These are phyloP conservation scores for Boleophthalmus pectinirostris DNA, from an alignment of 2,113 vertebrate species.

Conservation along the genomic window DNA sequence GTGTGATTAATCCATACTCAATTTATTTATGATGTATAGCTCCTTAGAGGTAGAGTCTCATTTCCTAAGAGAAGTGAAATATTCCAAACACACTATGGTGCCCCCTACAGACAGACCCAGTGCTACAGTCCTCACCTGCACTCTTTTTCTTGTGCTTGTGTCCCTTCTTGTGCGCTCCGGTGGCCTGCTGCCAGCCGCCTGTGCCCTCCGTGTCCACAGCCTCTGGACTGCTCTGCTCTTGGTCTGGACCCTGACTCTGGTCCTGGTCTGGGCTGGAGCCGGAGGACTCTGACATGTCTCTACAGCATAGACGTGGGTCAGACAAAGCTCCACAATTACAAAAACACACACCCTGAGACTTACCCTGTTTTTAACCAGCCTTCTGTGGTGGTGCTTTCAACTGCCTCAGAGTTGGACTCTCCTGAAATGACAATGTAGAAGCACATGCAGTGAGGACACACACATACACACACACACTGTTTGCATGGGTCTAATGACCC, in stretches of 20 bases:
- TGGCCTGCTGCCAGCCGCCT: conserved; percentile 63
- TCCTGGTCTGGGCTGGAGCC: conserved; percentile 78
- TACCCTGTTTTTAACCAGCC: conserved; percentile 74
- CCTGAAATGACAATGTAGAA: conserved; percentile 4
- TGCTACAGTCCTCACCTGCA: conserved; percentile 32
- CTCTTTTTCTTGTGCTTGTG: conserved; percentile 85
- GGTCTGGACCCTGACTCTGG: conserved; percentile 61
- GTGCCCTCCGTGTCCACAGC: conserved; percentile 62
- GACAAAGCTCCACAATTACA: neutral
- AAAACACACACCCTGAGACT: conserved; percentile 20
- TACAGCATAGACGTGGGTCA: conserved; percentile 27
- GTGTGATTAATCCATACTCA: too few species aligned
- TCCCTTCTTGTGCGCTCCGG: conserved; percentile 74
- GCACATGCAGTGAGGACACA: neutral
- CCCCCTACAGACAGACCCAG: too few species aligned
- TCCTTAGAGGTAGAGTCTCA: too few species aligned
- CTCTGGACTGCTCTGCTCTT: conserved; percentile 61
- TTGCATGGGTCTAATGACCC: conserved; percentile 25
- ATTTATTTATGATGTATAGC: too few species aligned
- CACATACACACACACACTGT: conserved; percentile 86
- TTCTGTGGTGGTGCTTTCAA: conserved; percentile 68
- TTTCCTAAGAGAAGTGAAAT: too few species aligned
- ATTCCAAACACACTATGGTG: too few species aligned
- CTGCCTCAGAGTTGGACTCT: conserved; percentile 43
- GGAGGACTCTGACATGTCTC: conserved; percentile 45